phyloP scores from a whole-genome alignment of 2,113 vertebrate species.

The Amia ocellicauda region DNA sequence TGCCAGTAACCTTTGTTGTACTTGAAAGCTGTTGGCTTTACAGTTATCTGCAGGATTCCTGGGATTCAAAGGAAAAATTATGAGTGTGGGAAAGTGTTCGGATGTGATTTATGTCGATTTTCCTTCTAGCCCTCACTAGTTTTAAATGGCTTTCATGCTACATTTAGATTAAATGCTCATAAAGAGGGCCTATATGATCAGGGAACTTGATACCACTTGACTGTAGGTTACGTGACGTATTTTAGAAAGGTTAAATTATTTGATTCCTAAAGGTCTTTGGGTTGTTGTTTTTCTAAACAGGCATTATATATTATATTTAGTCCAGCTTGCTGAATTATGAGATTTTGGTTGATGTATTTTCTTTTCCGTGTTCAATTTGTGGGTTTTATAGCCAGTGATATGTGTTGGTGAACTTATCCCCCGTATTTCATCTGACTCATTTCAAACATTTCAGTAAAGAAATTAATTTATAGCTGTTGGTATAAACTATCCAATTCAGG shows the following conservation, averaged over 20 bases:
- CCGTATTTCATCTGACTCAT: no score
- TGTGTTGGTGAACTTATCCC: no score
- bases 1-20: no score
- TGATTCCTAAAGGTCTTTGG: conserved; percentile 11
- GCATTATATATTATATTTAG: conserved; percentile 2
- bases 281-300: background rate
- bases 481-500: no score
- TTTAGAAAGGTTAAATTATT: conserved; percentile 26
- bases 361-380: no score
- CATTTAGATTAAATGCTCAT: conserved; percentile 35
- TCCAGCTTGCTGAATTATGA: no score
- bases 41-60: conserved; percentile 13
- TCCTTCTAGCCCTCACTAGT: conserved; percentile 34
- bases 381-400: no score
- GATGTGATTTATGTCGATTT: conserved; percentile 38
- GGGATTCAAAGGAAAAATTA: conserved; percentile 39
- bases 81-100: conserved; percentile 47
- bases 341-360: no score
- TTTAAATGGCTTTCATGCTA: conserved; percentile 42
- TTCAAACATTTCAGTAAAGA: no score
- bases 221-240: conserved; percentile 14
- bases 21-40: no score
- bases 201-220: conserved; percentile 1
- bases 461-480: no score
- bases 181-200: background rate